Conservation (phyloP, 2,113 vertebrate genomes). For the Brevimyrus niger region DNA sequence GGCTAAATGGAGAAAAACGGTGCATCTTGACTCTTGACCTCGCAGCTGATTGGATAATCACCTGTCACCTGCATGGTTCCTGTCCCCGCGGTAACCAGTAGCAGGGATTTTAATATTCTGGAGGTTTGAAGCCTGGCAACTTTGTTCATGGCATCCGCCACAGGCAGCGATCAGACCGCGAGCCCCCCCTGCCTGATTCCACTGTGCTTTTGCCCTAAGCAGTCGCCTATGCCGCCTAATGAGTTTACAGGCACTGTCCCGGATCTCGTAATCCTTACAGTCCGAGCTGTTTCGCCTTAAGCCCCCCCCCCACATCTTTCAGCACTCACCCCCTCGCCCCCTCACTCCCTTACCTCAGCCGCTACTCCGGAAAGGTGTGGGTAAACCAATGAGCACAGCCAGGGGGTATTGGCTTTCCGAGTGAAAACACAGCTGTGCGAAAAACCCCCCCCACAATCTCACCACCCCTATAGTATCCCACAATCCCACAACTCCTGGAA, state of each 20-base stretch:
- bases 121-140: not conserved
- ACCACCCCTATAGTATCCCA: not conserved
- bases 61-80: not conserved
- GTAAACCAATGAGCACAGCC: constrained; percentile 55
- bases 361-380: constrained; percentile 17
- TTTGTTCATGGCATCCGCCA: not conserved
- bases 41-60: not conserved
- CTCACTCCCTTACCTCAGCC: not conserved
- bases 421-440: constrained; percentile 62
- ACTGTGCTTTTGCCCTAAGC: not conserved
- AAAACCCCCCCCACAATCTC: constrained; percentile 39
- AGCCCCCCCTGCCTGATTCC: not conserved
- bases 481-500: not conserved
- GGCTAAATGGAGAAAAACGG: not conserved
- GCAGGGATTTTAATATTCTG: not conserved
- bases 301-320: not conserved
- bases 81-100: not conserved
- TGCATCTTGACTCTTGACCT: not conserved
- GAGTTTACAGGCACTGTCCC: not conserved
- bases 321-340: not conserved
- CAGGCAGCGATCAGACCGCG: not conserved
- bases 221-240: not conserved
- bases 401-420: constrained; percentile 61
- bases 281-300: not conserved
- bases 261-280: not conserved